phyloP scores from a whole-genome alignment of 2,797 vertebrate species.

The Oreortyx pictus region DNA sequence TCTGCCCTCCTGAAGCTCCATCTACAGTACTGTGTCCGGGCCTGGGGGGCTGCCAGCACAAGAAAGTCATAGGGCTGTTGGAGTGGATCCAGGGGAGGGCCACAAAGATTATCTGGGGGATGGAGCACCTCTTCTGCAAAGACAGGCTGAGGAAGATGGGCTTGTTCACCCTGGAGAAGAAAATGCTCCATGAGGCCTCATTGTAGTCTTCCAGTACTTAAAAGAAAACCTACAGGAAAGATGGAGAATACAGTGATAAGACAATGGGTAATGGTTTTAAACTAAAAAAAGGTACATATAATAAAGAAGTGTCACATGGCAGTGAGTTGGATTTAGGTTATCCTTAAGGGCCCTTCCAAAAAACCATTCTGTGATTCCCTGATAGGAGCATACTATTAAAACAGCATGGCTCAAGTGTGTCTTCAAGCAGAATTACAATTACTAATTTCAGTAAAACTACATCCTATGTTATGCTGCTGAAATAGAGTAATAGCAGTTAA shows the following conservation, averaged over 20 bases:
- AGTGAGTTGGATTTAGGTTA: background rate
- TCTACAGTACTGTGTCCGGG: background rate
- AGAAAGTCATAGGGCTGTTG: background rate
- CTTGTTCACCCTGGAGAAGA: background rate
- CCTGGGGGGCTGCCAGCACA: background rate
- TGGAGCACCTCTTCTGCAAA: background rate
- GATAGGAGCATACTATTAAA: background rate
- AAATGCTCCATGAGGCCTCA: background rate
- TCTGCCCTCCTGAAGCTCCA: background rate
- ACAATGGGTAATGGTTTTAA: background rate
- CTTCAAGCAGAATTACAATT: background rate
- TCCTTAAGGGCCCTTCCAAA: background rate
- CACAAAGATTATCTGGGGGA: background rate
- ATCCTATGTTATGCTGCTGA: background rate
- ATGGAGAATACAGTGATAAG: background rate
- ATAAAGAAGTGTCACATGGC: background rate
- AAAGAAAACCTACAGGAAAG: background rate
- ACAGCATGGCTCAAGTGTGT: accelerated
- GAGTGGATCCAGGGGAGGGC: background rate
- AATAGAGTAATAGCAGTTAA: background rate
- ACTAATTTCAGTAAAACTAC: background rate
- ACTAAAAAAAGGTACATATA: background rate
- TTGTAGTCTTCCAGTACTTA: background rate
- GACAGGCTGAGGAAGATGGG: background rate
- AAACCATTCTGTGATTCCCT: background rate